Conservation (phyloP, 1,140 invertebrate genomes). For the Bombus sibiricus region DNA sequence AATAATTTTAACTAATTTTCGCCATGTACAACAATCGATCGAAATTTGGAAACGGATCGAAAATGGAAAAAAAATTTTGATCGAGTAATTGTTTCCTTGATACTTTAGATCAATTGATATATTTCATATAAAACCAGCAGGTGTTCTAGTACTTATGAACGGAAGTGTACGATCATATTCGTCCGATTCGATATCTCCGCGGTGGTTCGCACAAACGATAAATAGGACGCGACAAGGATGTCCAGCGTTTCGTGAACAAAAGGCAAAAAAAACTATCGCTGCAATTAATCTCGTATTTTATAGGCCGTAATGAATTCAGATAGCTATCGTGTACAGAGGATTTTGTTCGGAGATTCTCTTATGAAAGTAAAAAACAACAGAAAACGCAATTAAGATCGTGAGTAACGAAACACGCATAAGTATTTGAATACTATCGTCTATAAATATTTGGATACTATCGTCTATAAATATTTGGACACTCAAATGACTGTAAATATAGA, state of each 20-base stretch:
- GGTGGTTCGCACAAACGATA: conserved; percentile 45
- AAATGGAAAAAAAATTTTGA: too few species aligned
- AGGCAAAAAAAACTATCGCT: conserved; percentile 67
- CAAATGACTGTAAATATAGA: too few species aligned
- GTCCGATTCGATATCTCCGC: conserved; percentile 34
- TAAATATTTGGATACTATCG: too few species aligned
- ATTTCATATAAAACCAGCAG: conserved; percentile 17
- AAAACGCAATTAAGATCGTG: conserved; percentile 37
- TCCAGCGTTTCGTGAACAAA: conserved; percentile 28
- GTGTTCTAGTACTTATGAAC: background rate
- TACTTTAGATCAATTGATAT: too few species aligned
- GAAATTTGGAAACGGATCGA: too few species aligned
- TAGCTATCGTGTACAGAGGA: conserved; percentile 52
- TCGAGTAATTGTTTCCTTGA: conserved; percentile 33
- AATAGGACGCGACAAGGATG: conserved; percentile 45
- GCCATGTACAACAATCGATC: too few species aligned
- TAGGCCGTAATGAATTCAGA: conserved; percentile 69
- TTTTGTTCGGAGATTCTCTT: conserved; percentile 52
- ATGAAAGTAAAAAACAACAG: background rate
- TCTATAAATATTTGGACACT: too few species aligned
- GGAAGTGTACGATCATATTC: conserved; percentile 15
- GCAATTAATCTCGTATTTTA: conserved; percentile 76
- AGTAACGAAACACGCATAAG: background rate
- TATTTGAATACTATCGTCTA: too few species aligned
- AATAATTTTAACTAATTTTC: too few species aligned